Evolutionary conservation across 2,113 vertebrate genomes (phyloP).

Genomic region (Poeciliopsis turrubarensis): DNA sequence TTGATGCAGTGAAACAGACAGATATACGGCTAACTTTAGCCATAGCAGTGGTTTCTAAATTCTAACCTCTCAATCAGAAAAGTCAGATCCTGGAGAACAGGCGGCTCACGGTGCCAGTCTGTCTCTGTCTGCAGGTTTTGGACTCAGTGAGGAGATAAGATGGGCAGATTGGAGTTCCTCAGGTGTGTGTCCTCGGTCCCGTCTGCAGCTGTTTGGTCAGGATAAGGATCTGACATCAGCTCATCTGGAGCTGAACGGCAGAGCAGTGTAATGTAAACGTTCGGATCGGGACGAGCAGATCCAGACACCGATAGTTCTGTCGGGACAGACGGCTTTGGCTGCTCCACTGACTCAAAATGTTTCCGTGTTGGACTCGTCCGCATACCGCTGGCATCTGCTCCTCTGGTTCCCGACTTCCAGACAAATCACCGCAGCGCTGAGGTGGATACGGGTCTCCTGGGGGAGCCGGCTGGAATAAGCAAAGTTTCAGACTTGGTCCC

Average conservation of each 20-base stretch:
- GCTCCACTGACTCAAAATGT: slow-evolving; percentile 53
- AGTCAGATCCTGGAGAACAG: neutral
- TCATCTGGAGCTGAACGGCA: slow-evolving; percentile 30
- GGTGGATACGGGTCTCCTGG: slow-evolving; percentile 41
- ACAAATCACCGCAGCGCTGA: slow-evolving; percentile 40
- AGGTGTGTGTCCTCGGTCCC: slow-evolving; percentile 28
- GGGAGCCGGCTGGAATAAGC: slow-evolving; percentile 42
- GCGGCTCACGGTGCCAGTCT: neutral
- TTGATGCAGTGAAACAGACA: too few relatives aligned
- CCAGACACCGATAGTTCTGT: slow-evolving; percentile 63
- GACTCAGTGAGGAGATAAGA: slow-evolving; percentile 16
- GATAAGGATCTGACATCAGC: slow-evolving; percentile 9
- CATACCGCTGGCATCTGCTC: slow-evolving; percentile 41
- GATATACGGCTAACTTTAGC: too few relatives aligned
- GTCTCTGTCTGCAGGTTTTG: slow-evolving; percentile 2
- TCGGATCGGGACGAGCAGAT: slow-evolving; percentile 46
- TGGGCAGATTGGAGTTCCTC: slow-evolving; percentile 33
- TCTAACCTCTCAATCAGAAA: neutral
- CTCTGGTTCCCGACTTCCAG: slow-evolving; percentile 20
- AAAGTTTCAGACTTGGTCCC: slow-evolving; percentile 57
- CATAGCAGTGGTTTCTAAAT: too few relatives aligned
- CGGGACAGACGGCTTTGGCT: slow-evolving; percentile 53
- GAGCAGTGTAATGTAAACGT: slow-evolving; percentile 30
- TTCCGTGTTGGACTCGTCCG: slow-evolving; percentile 53
- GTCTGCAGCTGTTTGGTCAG: slow-evolving; percentile 20